Conservation (phyloP, 2,888 invertebrate genomes). For the Phoenoteleia sp. region DNA sequence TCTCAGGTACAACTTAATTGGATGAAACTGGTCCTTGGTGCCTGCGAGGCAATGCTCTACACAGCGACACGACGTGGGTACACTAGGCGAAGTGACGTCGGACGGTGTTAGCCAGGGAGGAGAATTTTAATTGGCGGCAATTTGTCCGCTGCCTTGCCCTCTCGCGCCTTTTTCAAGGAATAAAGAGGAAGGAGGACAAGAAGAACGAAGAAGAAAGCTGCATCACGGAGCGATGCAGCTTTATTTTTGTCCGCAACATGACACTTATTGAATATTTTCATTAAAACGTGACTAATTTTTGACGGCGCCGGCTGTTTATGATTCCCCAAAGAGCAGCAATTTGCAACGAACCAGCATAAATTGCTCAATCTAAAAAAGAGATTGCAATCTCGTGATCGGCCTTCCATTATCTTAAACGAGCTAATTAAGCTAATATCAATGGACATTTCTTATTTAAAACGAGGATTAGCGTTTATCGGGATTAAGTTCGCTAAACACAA, state of each 20-base stretch:
- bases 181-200: constrained; percentile 18
- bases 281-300: constrained; percentile 50
- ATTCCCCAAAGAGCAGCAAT: not conserved
- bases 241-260: constrained; percentile 35
- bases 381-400: not conserved
- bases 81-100: constrained; percentile 65
- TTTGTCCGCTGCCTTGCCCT: constrained; percentile 75
- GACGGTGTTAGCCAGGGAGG: constrained; percentile 61
- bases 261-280: constrained; percentile 55
- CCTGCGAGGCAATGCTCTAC: constrained; percentile 68
- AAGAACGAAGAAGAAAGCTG: not conserved
- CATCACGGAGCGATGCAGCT: not conserved
- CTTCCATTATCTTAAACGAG: not conserved
- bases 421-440: constrained; percentile 7
- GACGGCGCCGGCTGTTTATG: not conserved
- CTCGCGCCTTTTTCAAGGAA: constrained; percentile 67
- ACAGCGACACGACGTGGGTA: constrained; percentile 61
- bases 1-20: constrained; percentile 85
- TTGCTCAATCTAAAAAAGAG: not conserved
- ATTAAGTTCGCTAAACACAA: too few species aligned
- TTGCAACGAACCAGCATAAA: not conserved
- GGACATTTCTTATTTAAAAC: not conserved
- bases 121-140: constrained; percentile 81
- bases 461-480: not conserved
- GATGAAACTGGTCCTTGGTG: constrained; percentile 82